phyloP scores from a whole-genome alignment of 2,888 invertebrate species.

The Hedychridium roseum region DNA sequence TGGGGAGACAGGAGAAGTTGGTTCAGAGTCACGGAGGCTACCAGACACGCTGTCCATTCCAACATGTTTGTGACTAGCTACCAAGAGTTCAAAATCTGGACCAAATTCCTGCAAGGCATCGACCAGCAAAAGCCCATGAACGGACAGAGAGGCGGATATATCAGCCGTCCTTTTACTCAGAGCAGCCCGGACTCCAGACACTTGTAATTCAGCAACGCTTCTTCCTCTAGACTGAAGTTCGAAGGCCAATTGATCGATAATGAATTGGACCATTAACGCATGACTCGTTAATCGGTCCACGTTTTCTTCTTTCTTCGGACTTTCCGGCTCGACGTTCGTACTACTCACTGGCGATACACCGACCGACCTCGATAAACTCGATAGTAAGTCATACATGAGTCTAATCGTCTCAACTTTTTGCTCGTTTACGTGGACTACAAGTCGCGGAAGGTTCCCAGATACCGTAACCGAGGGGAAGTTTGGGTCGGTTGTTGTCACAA shows the following conservation, averaged over 20 bases:
- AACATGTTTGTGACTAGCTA: conserved; percentile 94
- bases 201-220: conserved; percentile 92
- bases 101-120: conserved; percentile 97
- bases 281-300: conserved; percentile 49
- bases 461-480: conserved; percentile 85
- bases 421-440: conserved; percentile 91
- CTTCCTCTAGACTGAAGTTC: conserved; percentile 84
- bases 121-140: conserved; percentile 90
- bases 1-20: conserved; percentile 87
- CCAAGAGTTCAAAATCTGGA: conserved; percentile 91
- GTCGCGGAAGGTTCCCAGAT: conserved; percentile 84
- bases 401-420: conserved; percentile 79
- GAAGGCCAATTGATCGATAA: conserved; percentile 83
- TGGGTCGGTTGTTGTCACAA: conserved; percentile 84
- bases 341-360: conserved; percentile 30
- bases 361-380: conserved; percentile 44
- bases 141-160: conserved; percentile 81
- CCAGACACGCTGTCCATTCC: conserved; percentile 95
- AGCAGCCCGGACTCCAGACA: conserved; percentile 84
- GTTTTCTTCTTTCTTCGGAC: conserved; percentile 54
- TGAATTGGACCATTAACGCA: conserved; percentile 84
- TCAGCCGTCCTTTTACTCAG: conserved; percentile 79
- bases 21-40: conserved; percentile 90
- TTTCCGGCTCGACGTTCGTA: conserved; percentile 45
- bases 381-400: conserved; percentile 66